Evolutionary conservation across 2,888 invertebrate genomes (phyloP).

Genomic region (Hydrotaea cyrtoneurina): DNA sequence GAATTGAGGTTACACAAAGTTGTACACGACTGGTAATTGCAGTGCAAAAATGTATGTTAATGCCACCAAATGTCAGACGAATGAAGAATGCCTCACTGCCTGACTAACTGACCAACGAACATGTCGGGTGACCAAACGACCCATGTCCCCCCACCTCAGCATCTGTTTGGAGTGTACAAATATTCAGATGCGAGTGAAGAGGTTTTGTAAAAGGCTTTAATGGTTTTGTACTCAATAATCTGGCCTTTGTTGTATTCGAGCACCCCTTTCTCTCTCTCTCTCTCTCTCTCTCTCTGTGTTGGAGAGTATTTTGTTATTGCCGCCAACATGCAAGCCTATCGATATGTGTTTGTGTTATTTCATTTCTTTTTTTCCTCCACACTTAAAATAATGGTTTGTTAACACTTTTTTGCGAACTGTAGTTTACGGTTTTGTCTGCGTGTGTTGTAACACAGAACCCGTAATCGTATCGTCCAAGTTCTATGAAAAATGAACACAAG

Average conservation of each 20-base stretch:
- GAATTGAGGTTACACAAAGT: conserved; percentile 58
- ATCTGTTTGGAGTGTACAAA: neutral
- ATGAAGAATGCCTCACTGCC: conserved; percentile 24
- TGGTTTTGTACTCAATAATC: conserved; percentile 53
- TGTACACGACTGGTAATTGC: conserved; percentile 50
- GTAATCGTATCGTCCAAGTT: conserved; percentile 55
- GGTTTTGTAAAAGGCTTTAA: conserved; percentile 44
- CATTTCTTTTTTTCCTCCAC: neutral
- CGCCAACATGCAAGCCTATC: neutral
- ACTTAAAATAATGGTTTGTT: conserved; percentile 24
- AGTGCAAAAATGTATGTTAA: conserved; percentile 36
- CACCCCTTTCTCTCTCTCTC: neutral
- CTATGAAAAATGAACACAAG: conserved; percentile 42
- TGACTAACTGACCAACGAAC: conserved; percentile 23
- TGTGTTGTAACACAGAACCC: conserved; percentile 42
- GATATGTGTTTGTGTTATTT: neutral
- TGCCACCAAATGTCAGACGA: conserved; percentile 35
- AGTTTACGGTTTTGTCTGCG: conserved; percentile 1
- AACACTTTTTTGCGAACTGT: neutral
- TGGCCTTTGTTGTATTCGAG: conserved; percentile 10
- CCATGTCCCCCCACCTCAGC: neutral
- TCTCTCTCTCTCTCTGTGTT: neutral
- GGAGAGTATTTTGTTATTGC: neutral
- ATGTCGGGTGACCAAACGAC: neutral
- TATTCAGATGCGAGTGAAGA: neutral